Evolutionary conservation across 2,888 invertebrate species (phyloP), one percentile per base, ranked within the genome.

Genomic region (Chrysomela aeneicollis): DNA sequence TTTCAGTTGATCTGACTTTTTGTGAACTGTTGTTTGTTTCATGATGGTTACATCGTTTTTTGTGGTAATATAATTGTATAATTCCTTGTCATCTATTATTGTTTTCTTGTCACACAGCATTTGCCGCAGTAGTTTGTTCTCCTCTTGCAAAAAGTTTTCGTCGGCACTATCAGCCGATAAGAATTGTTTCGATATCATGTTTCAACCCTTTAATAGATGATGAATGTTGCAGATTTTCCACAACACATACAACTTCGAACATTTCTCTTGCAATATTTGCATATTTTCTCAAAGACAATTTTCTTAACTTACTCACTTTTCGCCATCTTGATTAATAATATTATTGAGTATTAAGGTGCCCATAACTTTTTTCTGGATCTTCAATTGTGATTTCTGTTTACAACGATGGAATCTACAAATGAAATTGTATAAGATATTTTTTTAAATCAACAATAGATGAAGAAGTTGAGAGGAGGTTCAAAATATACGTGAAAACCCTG

Each of bases 221-320:
- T 49, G 1, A 49, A 10, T 15, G 49, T 21, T 49, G n/a, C 49
- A 49, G 17, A 49, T 49, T 49, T 49, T 15, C 9, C 49, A 49
- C 49, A 49, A 49, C 18, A n/a, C 15, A 49, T 21, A 2, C 49
- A 15, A 35, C 12, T 35, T 35, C 9, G 35, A 6, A 35, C 35
- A 35, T 35, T 35, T 35, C 9, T 35, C 35, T 35, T 35, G 35
- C 35, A 35, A 35, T 35, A 35, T 35, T 35, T 35, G 35, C 35
- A 35, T 12, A 9, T 35, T 35, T 35, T 35, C 35, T 35, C 9
- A 35, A 10, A 12, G 35, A 35, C 35, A 35, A 3, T 9, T 35
- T 35, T 35, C 35, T 35, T 35, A 10, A 9, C 9, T 12, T 10
- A 12, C 35, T 35, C 35, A 35, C 35, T 35, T 6, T 35, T 9